Conservation (phyloP, 2,888 invertebrate genomes). For the Hedychridium roseum region DNA sequence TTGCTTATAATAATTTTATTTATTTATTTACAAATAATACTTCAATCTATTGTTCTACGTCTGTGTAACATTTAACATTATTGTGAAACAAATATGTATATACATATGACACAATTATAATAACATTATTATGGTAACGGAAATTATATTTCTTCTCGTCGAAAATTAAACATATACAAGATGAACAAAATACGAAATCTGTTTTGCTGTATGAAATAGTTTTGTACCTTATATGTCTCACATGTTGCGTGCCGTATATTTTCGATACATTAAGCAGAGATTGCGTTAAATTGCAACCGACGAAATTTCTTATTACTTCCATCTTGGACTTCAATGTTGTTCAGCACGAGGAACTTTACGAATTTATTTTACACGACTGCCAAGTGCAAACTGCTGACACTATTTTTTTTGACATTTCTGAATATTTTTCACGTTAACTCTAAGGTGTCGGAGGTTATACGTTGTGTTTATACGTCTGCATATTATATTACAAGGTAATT, state of each 20-base stretch:
- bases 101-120: not conserved
- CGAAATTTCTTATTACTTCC: constrained; percentile 43
- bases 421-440: constrained; percentile 14
- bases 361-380: constrained; percentile 13
- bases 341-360: not conserved
- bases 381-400: constrained; percentile 10
- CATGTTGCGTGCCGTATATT: constrained; percentile 43
- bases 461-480: no score
- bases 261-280: constrained; percentile 46
- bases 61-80: not conserved
- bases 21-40: not conserved
- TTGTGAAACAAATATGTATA: not conserved
- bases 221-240: constrained; percentile 55
- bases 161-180: not conserved
- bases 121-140: not conserved
- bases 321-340: constrained; percentile 23
- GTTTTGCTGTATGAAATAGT: constrained; percentile 39
- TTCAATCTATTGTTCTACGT: not conserved
- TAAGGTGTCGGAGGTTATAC: constrained; percentile 21
- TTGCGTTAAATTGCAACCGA: constrained; percentile 34
- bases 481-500: no score
- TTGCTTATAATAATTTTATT: not conserved
- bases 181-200: constrained; percentile 1
- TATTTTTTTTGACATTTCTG: constrained; percentile 29
- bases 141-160: not conserved